Conservation (phyloP, 2,113 vertebrate species). For the Ochotona curzoniae region DNA sequence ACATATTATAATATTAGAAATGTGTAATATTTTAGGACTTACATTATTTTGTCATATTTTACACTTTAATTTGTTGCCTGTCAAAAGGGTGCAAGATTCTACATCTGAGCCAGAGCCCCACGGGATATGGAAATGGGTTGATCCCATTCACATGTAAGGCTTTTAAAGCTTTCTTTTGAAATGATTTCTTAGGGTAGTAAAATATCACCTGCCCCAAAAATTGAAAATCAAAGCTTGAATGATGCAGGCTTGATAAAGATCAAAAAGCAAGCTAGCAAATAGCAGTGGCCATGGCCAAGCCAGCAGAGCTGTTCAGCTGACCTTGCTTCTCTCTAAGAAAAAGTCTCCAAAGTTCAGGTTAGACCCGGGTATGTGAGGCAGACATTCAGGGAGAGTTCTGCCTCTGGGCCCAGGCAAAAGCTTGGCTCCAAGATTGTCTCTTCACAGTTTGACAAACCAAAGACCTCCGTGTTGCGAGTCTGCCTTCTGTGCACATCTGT, state of each 20-base stretch:
- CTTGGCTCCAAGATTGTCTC: conserved; percentile 67
- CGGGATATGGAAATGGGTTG: not conserved
- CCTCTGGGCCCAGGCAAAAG: conserved; percentile 46
- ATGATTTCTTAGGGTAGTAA: conserved; percentile 48
- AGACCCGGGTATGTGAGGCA: not conserved
- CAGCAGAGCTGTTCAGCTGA: not conserved
- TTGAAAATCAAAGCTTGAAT: conserved; percentile 24
- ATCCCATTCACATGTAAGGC: not conserved
- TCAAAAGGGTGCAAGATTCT: not conserved
- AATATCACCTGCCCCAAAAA: conserved; percentile 8
- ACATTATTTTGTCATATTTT: not conserved
- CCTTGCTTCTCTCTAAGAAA: not conserved
- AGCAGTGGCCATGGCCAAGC: not conserved
- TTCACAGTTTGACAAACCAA: conserved; percentile 69
- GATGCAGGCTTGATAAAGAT: conserved; percentile 12
- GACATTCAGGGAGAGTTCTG: conserved; percentile 11
- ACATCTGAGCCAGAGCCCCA: not conserved
- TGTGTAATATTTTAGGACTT: not conserved
- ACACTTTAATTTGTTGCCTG: not conserved
- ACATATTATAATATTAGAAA: not conserved
- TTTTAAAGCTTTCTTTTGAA: conserved; percentile 34
- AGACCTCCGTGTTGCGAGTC: conserved; percentile 75
- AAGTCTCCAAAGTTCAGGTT: not conserved
- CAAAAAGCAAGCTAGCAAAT: not conserved
- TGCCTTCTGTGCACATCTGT: conserved; percentile 69